These are phyloP conservation scores for Osmerus mordax DNA, from an alignment of 2,113 vertebrate species.

Conservation along the genomic window DNA sequence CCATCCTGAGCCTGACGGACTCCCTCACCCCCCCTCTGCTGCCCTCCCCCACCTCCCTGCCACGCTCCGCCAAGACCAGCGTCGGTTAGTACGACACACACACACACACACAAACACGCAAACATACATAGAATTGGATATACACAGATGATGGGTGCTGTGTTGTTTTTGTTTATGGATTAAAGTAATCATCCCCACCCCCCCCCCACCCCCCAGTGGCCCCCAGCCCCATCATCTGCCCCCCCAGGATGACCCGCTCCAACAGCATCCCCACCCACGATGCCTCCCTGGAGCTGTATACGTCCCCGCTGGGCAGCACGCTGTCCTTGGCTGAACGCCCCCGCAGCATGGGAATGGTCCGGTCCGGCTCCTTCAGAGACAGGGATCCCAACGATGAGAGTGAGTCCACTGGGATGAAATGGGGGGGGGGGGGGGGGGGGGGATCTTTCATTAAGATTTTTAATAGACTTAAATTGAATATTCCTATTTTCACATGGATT, in stretches of 20 bases:
- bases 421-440: background rate
- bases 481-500: background rate
- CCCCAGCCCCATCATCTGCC: constrained; percentile 70
- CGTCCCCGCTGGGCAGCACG: constrained; percentile 89
- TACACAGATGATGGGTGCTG: background rate
- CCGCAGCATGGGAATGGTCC: constrained; percentile 91
- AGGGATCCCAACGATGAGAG: constrained; percentile 87
- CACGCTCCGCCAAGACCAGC: constrained; percentile 75
- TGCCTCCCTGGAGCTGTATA: constrained; percentile 85
- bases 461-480: background rate
- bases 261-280: constrained; percentile 97
- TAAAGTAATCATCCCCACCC: background rate
- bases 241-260: constrained; percentile 91
- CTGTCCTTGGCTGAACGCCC: constrained; percentile 90
- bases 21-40: constrained; percentile 76
- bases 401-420: constrained; percentile 55
- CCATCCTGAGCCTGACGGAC: constrained; percentile 75
- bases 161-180: background rate
- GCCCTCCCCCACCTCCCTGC: constrained; percentile 80
- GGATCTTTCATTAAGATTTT: background rate
- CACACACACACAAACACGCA: background rate
- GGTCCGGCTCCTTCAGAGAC: constrained; percentile 94
- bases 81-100: constrained; percentile 73
- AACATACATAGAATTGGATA: background rate
- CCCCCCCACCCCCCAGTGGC: constrained; percentile 62